Conservation (phyloP, 2,113 vertebrate species). For the Myotis brandtii region DNA sequence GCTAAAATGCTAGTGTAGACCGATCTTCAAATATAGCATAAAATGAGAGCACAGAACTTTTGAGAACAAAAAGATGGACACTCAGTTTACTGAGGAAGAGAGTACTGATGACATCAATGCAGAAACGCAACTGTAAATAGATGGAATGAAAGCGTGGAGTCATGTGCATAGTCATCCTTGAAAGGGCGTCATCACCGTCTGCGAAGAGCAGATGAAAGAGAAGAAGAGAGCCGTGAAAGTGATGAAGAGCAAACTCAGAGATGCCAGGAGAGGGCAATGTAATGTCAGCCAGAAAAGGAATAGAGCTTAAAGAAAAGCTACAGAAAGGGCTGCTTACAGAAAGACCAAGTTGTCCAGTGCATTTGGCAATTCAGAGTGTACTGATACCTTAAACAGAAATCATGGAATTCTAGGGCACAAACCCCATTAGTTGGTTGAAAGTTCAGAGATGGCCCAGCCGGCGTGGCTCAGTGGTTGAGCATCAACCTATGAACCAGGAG, state of each 20-base stretch:
- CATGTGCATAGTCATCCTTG: not conserved
- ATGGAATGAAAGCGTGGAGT: not conserved
- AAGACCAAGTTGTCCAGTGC: not conserved
- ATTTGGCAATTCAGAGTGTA: too few species aligned
- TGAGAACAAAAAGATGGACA: not conserved
- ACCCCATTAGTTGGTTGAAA: not conserved
- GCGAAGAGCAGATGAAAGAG: not conserved
- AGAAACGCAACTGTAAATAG: not conserved
- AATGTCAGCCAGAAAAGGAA: not conserved
- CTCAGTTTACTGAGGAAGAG: not conserved
- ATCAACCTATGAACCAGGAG: too few species aligned
- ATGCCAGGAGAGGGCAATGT: not conserved
- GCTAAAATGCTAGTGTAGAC: not conserved
- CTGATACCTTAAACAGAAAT: not conserved
- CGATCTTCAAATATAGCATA: not conserved
- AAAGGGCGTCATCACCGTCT: not conserved
- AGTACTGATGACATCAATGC: not conserved
- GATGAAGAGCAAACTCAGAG: not conserved
- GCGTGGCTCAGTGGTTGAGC: too few species aligned
- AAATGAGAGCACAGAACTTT: not conserved
- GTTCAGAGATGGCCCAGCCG: not conserved
- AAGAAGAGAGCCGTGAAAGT: not conserved
- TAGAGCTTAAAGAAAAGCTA: not conserved
- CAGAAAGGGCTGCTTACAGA: not conserved
- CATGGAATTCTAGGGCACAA: too few species aligned